Evolutionary conservation across 2,888 invertebrate species (phyloP).

Genomic region (Habrosyne pyritoides): DNA sequence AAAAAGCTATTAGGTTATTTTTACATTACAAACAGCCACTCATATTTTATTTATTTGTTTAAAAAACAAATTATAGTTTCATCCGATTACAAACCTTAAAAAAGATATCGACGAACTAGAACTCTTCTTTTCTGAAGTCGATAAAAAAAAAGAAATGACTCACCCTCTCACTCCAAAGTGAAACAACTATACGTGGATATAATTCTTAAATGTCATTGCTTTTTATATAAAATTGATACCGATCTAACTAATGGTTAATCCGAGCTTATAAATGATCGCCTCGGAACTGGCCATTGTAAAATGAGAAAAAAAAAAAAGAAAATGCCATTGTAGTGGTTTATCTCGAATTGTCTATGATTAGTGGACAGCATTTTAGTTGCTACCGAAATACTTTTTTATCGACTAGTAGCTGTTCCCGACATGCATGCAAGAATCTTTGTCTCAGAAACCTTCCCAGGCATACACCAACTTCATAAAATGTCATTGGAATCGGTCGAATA

Average conservation of each 20-base stretch:
- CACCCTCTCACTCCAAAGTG: neutral
- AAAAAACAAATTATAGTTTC: no score
- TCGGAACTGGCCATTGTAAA: constrained; percentile 19
- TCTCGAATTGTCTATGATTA: constrained; percentile 6
- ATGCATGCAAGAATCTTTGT: no score
- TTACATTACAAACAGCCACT: no score
- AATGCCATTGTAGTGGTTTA: constrained; percentile 12
- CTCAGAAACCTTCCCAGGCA: no score
- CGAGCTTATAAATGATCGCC: constrained; percentile 37
- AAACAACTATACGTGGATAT: neutral
- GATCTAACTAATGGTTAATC: constrained; percentile 40
- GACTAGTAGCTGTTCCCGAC: no score
- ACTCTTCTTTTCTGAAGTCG: no score
- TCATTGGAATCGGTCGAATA: no score
- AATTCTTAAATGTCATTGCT: constrained; percentile 31
- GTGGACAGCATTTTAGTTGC: neutral
- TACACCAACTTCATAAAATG: no score
- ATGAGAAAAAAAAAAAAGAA: constrained; percentile 11
- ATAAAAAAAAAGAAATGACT: neutral
- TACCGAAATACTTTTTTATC: neutral
- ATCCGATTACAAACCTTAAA: no score
- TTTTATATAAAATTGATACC: constrained; percentile 30
- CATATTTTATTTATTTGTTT: no score
- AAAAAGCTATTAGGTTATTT: no score
- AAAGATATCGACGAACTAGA: no score